Base-by-base conservation (phyloP, 1,140 invertebrate species). In the Araneus ventricosus region DNA sequence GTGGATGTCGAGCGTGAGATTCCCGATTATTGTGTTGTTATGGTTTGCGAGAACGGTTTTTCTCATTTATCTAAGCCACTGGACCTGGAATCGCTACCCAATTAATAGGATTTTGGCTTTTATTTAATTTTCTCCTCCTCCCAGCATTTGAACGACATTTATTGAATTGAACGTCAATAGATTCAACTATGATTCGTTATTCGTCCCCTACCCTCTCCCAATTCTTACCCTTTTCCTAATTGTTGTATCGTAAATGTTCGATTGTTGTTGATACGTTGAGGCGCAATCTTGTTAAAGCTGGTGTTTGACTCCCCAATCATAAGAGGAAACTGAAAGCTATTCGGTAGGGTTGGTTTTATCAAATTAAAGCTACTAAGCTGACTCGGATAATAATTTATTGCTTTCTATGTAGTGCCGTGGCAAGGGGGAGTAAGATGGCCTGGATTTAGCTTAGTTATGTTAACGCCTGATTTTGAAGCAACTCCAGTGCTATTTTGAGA, bases 1-100 rank as follows among this genome's bases (percentile, higher is more conserved):
- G 22, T 59, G 88, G 59, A 59, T 59, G 70, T 37, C 45, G 75
- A 90, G 75, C 88, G 88, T 90, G 88, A 90, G 70, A 90, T 90
- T 90, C 75, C 10, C 88, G 39, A 90, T 90, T 59, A 90, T 80
- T 80, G 45, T 80, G 75, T 39, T 90, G 30, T 52, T 80, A 80
- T 90, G 59, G 70, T 57, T 90, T 87, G 52, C 22, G 27, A 67
- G 8, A 70, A 67, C 61, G 34, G 27, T 88, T 88, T 41, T 45
- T n/a, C 86, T 34, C 61, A 41, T 88, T 88, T 67, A 84, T 84
- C 80, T 45, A 27, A 84, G 80, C 80, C 80, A 84, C 80, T 52
- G 41, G 80, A 84, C 24, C 80, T 10, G 27, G 70, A 75, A 75
- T 75, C 30, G 30, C 22, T 75, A 34, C 34, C 70, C 70, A 75